A percentile compares a stretch with the other conserved stretches of the same genome.
phyloP scores from a whole-genome alignment of 2,113 vertebrate genomes.

The Epinephelus cyanopodus region DNA sequence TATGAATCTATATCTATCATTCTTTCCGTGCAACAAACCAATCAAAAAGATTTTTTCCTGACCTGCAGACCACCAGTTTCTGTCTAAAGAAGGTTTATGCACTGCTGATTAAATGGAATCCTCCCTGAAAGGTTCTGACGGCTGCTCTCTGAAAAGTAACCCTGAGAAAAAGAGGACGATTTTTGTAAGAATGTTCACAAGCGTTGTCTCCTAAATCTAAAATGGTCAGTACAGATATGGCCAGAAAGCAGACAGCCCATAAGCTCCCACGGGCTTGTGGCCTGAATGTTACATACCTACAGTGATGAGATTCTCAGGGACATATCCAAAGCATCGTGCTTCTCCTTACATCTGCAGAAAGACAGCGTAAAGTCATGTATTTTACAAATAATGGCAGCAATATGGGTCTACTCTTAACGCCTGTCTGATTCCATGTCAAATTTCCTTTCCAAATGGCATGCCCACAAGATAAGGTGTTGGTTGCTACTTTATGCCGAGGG shows the following conservation, averaged over 20 bases:
- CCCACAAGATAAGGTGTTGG: slow-evolving; percentile 70
- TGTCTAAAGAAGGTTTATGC: slow-evolving; percentile 76
- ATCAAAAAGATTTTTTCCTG: slow-evolving; percentile 52
- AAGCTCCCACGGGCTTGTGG: slow-evolving; percentile 37
- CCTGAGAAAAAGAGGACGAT: slow-evolving; percentile 26
- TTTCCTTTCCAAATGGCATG: slow-evolving; percentile 56
- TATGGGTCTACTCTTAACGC: slow-evolving; percentile 65
- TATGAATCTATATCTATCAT: slow-evolving; percentile 21
- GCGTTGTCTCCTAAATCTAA: slow-evolving; percentile 63
- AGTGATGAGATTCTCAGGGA: slow-evolving; percentile 40
- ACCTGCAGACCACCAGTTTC: slow-evolving; percentile 68
- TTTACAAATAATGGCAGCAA: slow-evolving; percentile 59
- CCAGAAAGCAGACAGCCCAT: slow-evolving; percentile 42
- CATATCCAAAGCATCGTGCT: slow-evolving; percentile 6
- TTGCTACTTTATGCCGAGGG: slow-evolving; percentile 63
- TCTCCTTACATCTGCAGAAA: slow-evolving; percentile 25
- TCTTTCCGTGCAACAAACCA: slow-evolving; percentile 39
- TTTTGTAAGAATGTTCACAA: slow-evolving; percentile 58
- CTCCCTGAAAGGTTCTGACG: slow-evolving; percentile 73
- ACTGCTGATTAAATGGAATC: slow-evolving; percentile 65
- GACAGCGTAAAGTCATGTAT: slow-evolving; percentile 32
- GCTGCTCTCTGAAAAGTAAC: slow-evolving; percentile 63
- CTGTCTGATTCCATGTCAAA: slow-evolving; percentile 66
- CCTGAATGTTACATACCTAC: slow-evolving; percentile 31
- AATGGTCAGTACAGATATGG: slow-evolving; percentile 40